Base-by-base conservation (phyloP, 2,888 invertebrate genomes). In the Polietes domitor region DNA sequence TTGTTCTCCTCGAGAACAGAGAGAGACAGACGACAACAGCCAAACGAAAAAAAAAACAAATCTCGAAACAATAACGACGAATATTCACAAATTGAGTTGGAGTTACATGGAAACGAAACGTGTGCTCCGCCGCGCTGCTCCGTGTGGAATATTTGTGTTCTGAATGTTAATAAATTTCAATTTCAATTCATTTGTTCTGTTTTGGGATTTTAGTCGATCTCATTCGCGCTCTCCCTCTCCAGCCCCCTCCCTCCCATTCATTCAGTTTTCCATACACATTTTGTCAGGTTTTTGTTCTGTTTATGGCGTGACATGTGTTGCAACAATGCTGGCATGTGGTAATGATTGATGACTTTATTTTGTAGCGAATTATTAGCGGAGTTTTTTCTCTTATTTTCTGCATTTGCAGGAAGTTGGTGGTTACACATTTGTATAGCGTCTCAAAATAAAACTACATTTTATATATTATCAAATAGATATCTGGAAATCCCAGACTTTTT, bases 1-100 rank as follows among this genome's bases (percentile, higher is more conserved):
- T 83, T 83, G 83, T 83, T 83, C 74, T 80, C 80, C 77, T 68
- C 77, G 71, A n/a, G n/a, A 68, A 47, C 26, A 76, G 28, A 7
- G 58, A 68, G 37, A 72, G 72, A 74, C 73, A 61, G 32, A n/a
- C 12, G 32, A 63, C 17, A 12, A 19, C 21, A 4, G 17, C 63
- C 1, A 9, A 32, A 37, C 37, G 9, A 37, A 7, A 37, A 37
- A 50, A 26, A 26, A 2, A 50, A 26, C 37, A 21, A 43, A 73
- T 26, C 37, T 2, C 21, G 19, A 73, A 58, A 72, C 53, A 72
- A 53, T 72, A 72, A 41, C 28, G 15, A 43, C 21, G 68, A 58
- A 68, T 43, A 73, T 37, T 73, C 73, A 73, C 73, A 73, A 73
- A 73, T 73, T 73, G 73, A 73, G 73, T 73, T 73, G 73, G 61